A percentile compares a stretch with the other conserved stretches of the same genome.
These are phyloP conservation scores for Diploptera punctata DNA, from an alignment of 2,888 invertebrate species.

Conservation along the genomic window DNA sequence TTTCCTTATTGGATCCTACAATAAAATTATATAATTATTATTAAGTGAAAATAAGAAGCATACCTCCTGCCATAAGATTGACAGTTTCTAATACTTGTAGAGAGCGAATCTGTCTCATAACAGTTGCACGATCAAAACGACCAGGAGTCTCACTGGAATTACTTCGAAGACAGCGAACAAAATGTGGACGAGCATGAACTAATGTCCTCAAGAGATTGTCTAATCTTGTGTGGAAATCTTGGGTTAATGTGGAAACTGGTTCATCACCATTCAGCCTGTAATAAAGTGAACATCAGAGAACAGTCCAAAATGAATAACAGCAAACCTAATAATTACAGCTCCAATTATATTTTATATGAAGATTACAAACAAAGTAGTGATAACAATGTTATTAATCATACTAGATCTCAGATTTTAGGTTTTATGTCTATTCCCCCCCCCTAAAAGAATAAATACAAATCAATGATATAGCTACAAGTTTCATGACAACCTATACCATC, in stretches of 20 bases:
- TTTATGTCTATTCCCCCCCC: too few relatives aligned
- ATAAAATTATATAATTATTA: too few relatives aligned
- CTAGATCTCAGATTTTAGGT: too few relatives aligned
- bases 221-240: conserved; percentile 93
- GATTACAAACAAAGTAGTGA: too few relatives aligned
- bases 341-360: too few relatives aligned
- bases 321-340: background rate
- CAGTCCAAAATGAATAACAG: background rate
- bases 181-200: conserved; percentile 93
- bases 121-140: conserved; percentile 82
- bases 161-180: conserved; percentile 90
- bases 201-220: conserved; percentile 91
- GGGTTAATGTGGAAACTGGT: conserved; percentile 87
- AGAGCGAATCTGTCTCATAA: conserved; percentile 88
- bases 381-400: too few relatives aligned
- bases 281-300: too few relatives aligned
- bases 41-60: too few relatives aligned
- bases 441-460: too few relatives aligned
- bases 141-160: conserved; percentile 83
- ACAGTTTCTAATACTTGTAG: conserved; percentile 93
- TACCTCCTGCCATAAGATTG: conserved; percentile 90
- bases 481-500: too few relatives aligned
- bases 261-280: conserved; percentile 77
- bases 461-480: too few relatives aligned
- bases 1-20: too few relatives aligned